Evolutionary conservation across 2,888 invertebrate genomes (phyloP), one percentile per base, ranked within the genome.

Genomic region (Choristoneura rosaceana): DNA sequence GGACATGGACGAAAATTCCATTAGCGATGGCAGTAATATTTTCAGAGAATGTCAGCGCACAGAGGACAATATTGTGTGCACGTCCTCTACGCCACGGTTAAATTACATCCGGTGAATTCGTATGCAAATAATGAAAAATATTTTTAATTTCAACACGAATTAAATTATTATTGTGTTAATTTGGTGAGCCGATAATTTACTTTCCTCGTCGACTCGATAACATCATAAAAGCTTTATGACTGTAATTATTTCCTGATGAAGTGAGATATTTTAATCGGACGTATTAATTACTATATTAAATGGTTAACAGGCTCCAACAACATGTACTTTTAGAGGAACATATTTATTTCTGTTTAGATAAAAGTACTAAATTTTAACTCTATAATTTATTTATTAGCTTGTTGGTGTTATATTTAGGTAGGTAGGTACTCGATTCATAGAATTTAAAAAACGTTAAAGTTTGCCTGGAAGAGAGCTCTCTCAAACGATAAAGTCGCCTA

Each of bases 1-100:
- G 75, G 78, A 74, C 74, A 76, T 76, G 73, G 78, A 79, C 79
- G 79, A 80, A 78, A 78, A 81, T 77, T 80, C 80, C 79, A 78
- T 81, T 78, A 75, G 76, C 77, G 76, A 47, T 64, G 43, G 63
- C 75, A 68, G 77, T 79, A 76, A 77, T 79, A 75, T 75, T 71
- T 70, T 70, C 76, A 77, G 75, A 77, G 78, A 76, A 76, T 77
- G 60, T 34, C 67, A 61, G 67, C 52, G 66, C 41, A 67, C 68
- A 74, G 63, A 69, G 71, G 68, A 73, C 73, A 73, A 69, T 73
- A 73, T 64, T 73, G 73, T 73, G 68, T 69, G 63, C 73, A 73
- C 68, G 63, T 71, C 65, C 71, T 68, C 59, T 60, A 73, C 59
- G 69, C 68, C 63, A 58, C 59, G 68, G 64, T 73, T 64, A 73